These are phyloP conservation scores for Aleiodes sp. DNA, from an alignment of 1,140 invertebrate genomes.

Conservation along the genomic window DNA sequence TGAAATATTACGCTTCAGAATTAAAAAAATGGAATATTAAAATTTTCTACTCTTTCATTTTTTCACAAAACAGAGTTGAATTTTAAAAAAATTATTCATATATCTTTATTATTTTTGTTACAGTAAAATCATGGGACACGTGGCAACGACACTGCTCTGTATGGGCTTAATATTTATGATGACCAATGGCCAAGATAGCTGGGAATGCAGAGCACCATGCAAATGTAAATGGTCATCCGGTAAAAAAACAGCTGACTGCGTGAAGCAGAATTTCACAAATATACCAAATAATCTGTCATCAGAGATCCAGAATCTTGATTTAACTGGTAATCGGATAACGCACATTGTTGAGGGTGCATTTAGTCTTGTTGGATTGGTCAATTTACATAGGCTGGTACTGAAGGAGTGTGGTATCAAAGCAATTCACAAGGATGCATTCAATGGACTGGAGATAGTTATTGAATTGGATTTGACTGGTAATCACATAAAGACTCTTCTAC, in stretches of 20 bases:
- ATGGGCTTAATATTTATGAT: slow-evolving; percentile 43
- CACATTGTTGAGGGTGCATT: slow-evolving; percentile 76
- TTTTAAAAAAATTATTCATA: not conserved
- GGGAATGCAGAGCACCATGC: slow-evolving; percentile 71
- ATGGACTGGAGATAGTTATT: slow-evolving; percentile 79
- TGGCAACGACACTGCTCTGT: slow-evolving; percentile 36
- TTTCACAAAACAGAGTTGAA: not conserved
- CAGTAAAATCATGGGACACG: slow-evolving; percentile 45
- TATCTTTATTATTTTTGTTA: slow-evolving; percentile 26
- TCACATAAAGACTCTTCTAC: slow-evolving; percentile 73
- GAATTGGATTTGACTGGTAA: slow-evolving; percentile 87
- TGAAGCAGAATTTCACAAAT: slow-evolving; percentile 69
- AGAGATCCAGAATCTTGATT: slow-evolving; percentile 80
- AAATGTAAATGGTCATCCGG: slow-evolving; percentile 83
- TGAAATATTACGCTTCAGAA: too few relatives aligned
- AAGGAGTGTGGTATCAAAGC: slow-evolving; percentile 76
- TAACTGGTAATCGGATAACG: slow-evolving; percentile 76
- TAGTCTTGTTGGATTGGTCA: slow-evolving; percentile 73
- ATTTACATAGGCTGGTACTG: slow-evolving; percentile 83
- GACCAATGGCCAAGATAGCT: slow-evolving; percentile 63
- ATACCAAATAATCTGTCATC: slow-evolving; percentile 77
- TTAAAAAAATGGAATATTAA: too few relatives aligned
- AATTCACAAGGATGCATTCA: slow-evolving; percentile 78
- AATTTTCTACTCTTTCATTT: too few relatives aligned
- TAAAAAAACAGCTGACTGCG: slow-evolving; percentile 84